These are phyloP conservation scores for Drosophila varians DNA, from an alignment of 1,140 invertebrate species.

Conservation along the genomic window DNA sequence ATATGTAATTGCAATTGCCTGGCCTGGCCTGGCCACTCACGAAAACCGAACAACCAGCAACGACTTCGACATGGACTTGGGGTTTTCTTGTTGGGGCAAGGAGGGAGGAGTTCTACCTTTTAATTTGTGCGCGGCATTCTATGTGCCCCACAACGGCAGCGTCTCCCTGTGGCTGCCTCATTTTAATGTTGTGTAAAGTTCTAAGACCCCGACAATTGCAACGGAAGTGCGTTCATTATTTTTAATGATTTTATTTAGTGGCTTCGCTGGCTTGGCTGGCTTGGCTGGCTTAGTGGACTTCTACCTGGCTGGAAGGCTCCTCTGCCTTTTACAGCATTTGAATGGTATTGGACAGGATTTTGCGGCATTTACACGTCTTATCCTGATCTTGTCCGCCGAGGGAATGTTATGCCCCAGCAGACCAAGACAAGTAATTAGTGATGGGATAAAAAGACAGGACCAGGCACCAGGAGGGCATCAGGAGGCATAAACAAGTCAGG, in stretches of 20 bases:
- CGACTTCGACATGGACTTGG: conserved; percentile 44
- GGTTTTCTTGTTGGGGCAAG: conserved; percentile 11
- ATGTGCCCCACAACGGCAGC: conserved; percentile 3
- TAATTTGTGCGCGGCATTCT: conserved; percentile 75
- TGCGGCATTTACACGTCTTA: conserved; percentile 34
- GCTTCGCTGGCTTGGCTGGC: conserved; percentile 8
- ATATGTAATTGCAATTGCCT: conserved; percentile 76
- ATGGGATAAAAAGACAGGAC: conserved; percentile 9
- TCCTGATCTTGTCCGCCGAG: conserved; percentile 36
- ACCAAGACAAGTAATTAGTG: conserved; percentile 45
- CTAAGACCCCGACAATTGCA: conserved; percentile 67
- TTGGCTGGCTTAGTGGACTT: no score
- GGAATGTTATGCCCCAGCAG: conserved; percentile 24
- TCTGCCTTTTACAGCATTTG: conserved; percentile 17
- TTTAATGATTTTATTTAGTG: conserved; percentile 81
- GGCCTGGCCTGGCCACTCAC: conserved; percentile 43
- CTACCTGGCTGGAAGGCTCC: conserved; percentile 14
- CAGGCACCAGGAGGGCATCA: background rate
- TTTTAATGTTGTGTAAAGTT: conserved; percentile 76
- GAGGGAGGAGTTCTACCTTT: conserved; percentile 55
- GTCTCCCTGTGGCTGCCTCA: conserved; percentile 39
- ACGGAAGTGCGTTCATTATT: conserved; percentile 80
- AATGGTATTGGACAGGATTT: conserved; percentile 32
- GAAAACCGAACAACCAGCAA: conserved; percentile 45
- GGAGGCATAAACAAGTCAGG: conserved; percentile 46